Evolutionary conservation across 2,113 vertebrate genomes (phyloP), one percentile per base, ranked within the genome.

Genomic region (Rhea pennata): DNA sequence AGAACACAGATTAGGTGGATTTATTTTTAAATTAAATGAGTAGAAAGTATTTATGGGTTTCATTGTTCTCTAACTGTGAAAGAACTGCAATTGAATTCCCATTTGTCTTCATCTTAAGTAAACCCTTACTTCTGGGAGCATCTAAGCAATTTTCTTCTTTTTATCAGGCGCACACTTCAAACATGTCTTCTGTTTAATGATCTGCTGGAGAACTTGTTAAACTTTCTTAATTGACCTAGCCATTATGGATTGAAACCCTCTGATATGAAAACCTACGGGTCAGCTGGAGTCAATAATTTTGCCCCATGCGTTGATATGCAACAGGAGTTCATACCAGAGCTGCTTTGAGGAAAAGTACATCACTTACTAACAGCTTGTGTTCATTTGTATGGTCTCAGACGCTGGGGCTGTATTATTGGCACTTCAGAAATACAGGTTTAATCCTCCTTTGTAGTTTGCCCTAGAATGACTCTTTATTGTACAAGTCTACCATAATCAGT

Each of bases 21-120:
- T 91, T 87, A 12, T 6, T 93, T 90, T 94, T 42, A 82, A 84
- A 75, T 81, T 79, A 82, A 90, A 62, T 31, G 16, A 89, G 24
- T 73, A 62, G 89, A 83, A 95, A 95, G 61, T 91, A 82, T 62
- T 91, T 53, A 59, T 3, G 1, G 26, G 70, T 26, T 76, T 87
- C 31, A 40, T 83, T 92, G 87, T 89, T 89, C 39, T 91, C 33
- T 44, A 33, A 11, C 24, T 62, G 53, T 69, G 61, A 85, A 92
- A 54, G 62, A 59, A 31, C 50, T 70, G 36, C 66, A 50, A 33
- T 62, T 79, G 71, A 91, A 76, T 83, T 87, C 58, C 56, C 59
- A 15, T 62, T 96, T 91, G 58, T 50, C 62, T 78, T 88, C 71
- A 27, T 71, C 76, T 76, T 76, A 71, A 92, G 27, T 36, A 83